Evolutionary conservation across 2,888 invertebrate genomes (phyloP), one percentile per base, ranked within the genome.

Genomic region (Andrena bucephala): DNA sequence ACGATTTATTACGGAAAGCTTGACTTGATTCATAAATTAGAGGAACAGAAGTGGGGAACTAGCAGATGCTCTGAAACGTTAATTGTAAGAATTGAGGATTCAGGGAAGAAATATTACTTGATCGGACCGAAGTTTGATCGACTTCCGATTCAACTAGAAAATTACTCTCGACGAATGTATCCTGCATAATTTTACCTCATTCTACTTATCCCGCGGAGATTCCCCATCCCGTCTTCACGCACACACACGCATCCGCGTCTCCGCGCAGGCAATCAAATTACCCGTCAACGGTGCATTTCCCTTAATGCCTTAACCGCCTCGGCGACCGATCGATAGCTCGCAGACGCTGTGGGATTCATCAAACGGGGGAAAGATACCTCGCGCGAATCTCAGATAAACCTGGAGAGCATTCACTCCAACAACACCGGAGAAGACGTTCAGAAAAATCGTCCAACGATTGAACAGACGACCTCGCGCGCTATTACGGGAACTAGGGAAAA

Each of bases 281-380:
- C 31, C 73, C 63, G 54, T 69, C 81, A 50, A 72, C 66, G 65
- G 63, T 65, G 73, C 73, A 59, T 81, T 69, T 73, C 52, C 81
- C 73, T 69, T 81, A 65, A 81, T 81, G 69, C 48, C 54, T 57
- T 59, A 81, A 73, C 69, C 59, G 42, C 31, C 63, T 27, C 33
- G 59, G 29, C 68, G 36, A 65, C 27, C 63, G 69, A 81, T 81
- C 81, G 73, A 81, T 81, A 27, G 52, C 50, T 63, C 42, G 27
- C 81, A 73, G 67, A 81, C 73, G 57, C 24, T 24, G n/a, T 4
- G 36, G 29, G 72, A 63, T 65, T 57, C 73, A 36, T 68, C 81
- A 52, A 65, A 50, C 29, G 33, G 50, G 20, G 29, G 29, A 24
- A 27, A 29, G 24, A 24, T 20, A 50, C 29, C 20, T 10, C 62